Base-by-base conservation (phyloP, 2,888 invertebrate species). In the Euplagia quadripunctaria region DNA sequence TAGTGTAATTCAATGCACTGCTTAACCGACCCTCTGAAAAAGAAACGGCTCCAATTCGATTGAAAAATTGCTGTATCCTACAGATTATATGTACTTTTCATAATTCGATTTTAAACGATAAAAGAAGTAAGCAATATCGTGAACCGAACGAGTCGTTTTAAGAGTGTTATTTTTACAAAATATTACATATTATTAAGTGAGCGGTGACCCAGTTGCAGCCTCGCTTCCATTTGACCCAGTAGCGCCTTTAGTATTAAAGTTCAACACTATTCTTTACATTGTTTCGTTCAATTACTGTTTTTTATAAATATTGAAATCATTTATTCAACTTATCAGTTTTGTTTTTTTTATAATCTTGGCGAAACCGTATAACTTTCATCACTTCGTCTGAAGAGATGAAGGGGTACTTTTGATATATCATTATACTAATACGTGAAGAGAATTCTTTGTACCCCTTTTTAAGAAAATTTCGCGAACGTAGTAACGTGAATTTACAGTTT, bases 171-270 rank as follows among this genome's bases (percentile, higher is more conserved):
- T 55, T 31, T 11, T 7, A 42, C 17, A 17, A 42, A 55, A 43
- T 68, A 55, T 43, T 55, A 55, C n/a, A 42, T 42, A 42, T 68
- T n/a, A n/a, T 68, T 68, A 55, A 42, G 41, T 68, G 7, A 42
- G 4, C 41, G 6, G n/a, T 73, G 80, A 79, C 80, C 80, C n/a
- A 81, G 74, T 81, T 81, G n/a, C 6, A 68, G 61, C 70, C 70
- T 42, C 71, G 70, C 68, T 76, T 75, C 75, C 72, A 74, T 76
- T 72, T 64, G 51, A 66, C 64, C 64, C 70, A 49, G 20, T 42
- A 61, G 55, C 70, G 67, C 65, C 63, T 75, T 82, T 75, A 81
- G 76, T 73, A 82, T 73, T 81, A 75, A 63, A 82, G 66, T 79
- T 69, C 64, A 16, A 73, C 55, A 72, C 70, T 74, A 73, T 69